Percentiles rank a stretch among this genome's conserved stretches.
phyloP scores from a whole-genome alignment of 1,140 invertebrate species.

The Papilio machaon region DNA sequence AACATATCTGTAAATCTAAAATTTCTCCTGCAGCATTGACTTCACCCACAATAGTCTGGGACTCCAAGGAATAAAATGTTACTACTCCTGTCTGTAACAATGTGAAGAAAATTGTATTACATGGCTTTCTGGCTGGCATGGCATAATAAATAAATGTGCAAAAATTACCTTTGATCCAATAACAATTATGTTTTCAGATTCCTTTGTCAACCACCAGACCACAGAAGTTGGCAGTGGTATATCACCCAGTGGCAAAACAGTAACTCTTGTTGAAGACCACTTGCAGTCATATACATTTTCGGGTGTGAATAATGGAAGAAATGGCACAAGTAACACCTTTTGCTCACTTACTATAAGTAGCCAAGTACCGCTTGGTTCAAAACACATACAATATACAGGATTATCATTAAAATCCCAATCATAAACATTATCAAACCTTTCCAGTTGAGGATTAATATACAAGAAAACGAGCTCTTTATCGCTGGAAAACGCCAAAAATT shows the following conservation, averaged over 20 bases:
- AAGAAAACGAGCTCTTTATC: conserved; percentile 73
- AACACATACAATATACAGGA: conserved; percentile 75
- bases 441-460: conserved; percentile 66
- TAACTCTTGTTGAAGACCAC: conserved; percentile 74
- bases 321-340: conserved; percentile 71
- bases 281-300: conserved; percentile 74
- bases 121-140: not conserved
- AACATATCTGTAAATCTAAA: conserved; percentile 73
- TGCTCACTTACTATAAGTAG: conserved; percentile 72
- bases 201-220: conserved; percentile 76
- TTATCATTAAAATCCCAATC: conserved; percentile 77
- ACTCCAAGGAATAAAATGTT: conserved; percentile 72
- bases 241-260: conserved; percentile 65
- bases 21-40: conserved; percentile 70
- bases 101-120: not conserved
- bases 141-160: not conserved
- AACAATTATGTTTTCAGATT: conserved; percentile 74
- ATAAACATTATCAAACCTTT: conserved; percentile 68
- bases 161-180: conserved; percentile 70
- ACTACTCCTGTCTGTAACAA: conserved; percentile 65
- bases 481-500: conserved; percentile 71
- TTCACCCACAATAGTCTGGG: conserved; percentile 67
- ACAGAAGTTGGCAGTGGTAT: conserved; percentile 66
- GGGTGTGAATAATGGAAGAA: conserved; percentile 70
- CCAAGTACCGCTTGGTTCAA: conserved; percentile 79